Evolutionary conservation across 1,140 invertebrate genomes (phyloP).

Genomic region (Cherax quadricarinatus): DNA sequence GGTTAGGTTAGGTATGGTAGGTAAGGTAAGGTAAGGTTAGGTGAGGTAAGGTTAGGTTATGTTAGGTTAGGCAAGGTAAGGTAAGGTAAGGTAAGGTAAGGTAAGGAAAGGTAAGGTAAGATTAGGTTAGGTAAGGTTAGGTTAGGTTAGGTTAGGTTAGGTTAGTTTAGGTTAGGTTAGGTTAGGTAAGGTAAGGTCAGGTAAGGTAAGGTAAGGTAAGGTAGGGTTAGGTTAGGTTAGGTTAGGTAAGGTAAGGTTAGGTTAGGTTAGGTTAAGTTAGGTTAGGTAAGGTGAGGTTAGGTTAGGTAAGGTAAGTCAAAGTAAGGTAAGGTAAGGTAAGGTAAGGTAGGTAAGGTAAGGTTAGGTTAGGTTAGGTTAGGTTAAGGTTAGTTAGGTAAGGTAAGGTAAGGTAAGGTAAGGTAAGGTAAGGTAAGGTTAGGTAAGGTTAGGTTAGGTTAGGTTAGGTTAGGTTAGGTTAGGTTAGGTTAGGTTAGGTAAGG

Average conservation of each 20-base stretch:
- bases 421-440: conserved; percentile 10
- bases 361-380: neutral
- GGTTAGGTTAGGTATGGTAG: neutral
- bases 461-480: neutral
- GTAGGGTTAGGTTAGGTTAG: neutral
- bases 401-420: neutral
- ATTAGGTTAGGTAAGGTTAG: neutral
- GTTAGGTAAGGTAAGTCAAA: neutral
- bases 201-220: neutral
- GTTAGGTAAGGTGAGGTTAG: neutral
- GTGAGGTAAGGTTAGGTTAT: neutral
- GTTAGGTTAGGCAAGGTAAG: neutral
- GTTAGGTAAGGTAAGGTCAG: neutral
- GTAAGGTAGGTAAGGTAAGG: neutral
- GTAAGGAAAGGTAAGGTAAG: neutral
- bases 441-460: neutral
- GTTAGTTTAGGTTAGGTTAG: neutral
- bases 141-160: neutral
- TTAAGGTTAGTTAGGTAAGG: neutral
- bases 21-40: neutral
- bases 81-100: neutral
- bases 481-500: neutral
- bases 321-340: neutral
- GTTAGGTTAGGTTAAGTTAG: neutral
- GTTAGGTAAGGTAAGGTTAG: neutral